These are phyloP conservation scores for Procambarus virginalis DNA, from an alignment of 1,140 invertebrate genomes.

Conservation along the genomic window DNA sequence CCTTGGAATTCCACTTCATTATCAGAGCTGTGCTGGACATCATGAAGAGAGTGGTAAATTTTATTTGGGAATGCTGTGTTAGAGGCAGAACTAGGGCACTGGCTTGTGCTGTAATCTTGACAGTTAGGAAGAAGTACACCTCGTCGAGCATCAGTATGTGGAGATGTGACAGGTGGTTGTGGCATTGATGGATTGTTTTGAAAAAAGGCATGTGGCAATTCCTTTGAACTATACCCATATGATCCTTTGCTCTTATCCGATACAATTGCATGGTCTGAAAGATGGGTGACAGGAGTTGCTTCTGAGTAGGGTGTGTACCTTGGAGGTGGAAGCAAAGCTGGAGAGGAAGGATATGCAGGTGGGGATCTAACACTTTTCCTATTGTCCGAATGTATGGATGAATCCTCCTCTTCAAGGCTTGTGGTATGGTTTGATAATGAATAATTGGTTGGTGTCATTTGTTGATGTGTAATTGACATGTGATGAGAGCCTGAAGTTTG, in stretches of 20 bases:
- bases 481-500: neutral
- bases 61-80: neutral
- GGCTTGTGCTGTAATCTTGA: neutral
- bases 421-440: constrained; percentile 28
- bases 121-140: neutral
- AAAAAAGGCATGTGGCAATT: constrained; percentile 22
- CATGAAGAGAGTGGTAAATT: neutral
- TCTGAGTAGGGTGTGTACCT: constrained; percentile 23
- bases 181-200: constrained; percentile 16
- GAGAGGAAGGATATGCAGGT: constrained; percentile 42
- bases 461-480: neutral
- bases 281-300: neutral
- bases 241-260: constrained; percentile 19
- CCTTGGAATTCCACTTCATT: neutral
- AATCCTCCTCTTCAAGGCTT: constrained; percentile 9
- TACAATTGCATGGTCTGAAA: constrained; percentile 6
- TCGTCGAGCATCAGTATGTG: neutral
- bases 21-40: neutral
- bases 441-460: constrained; percentile 34
- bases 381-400: constrained; percentile 1
- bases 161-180: neutral
- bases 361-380: constrained; percentile 27
- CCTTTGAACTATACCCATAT: constrained; percentile 29
- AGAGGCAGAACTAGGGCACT: neutral
- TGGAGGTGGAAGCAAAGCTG: constrained; percentile 27